These are phyloP conservation scores for Horisme vitalbata DNA, from an alignment of 2,888 invertebrate genomes.

Conservation along the genomic window DNA sequence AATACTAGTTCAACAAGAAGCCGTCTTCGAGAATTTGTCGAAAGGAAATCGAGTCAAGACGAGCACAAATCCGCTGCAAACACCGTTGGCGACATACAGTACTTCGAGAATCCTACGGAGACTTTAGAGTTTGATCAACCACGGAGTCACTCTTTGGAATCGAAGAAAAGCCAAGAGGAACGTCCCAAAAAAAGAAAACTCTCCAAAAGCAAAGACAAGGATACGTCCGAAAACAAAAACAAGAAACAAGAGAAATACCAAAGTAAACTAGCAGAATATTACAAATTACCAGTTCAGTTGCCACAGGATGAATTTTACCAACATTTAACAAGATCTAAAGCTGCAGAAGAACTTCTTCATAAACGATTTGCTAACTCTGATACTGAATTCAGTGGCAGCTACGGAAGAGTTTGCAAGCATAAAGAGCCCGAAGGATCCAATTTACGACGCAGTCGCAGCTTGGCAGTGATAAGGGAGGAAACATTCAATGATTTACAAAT, in stretches of 20 bases:
- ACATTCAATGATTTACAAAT: slow-evolving; percentile 87
- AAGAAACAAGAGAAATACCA: slow-evolving; percentile 78
- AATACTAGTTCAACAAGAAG: slow-evolving; percentile 80
- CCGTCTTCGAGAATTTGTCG: slow-evolving; percentile 79
- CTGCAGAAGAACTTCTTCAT: slow-evolving; percentile 72
- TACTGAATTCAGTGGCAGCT: slow-evolving; percentile 74
- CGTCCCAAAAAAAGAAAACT: slow-evolving; percentile 74
- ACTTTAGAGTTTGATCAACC: slow-evolving; percentile 75
- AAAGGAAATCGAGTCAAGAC: slow-evolving; percentile 79
- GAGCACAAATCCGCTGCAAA: slow-evolving; percentile 75
- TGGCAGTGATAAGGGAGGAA: slow-evolving; percentile 90
- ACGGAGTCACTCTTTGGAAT: slow-evolving; percentile 64
- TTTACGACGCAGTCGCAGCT: slow-evolving; percentile 86
- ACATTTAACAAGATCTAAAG: slow-evolving; percentile 73
- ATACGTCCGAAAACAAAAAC: slow-evolving; percentile 61
- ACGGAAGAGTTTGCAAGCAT: slow-evolving; percentile 76
- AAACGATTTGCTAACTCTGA: slow-evolving; percentile 74
- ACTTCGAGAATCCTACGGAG: slow-evolving; percentile 79
- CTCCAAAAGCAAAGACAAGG: slow-evolving; percentile 66
- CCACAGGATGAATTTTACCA: slow-evolving; percentile 80
- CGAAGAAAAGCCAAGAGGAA: slow-evolving; percentile 69
- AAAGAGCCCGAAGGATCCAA: slow-evolving; percentile 79
- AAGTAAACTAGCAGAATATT: slow-evolving; percentile 77
- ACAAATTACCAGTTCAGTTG: slow-evolving; percentile 70
- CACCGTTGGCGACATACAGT: slow-evolving; percentile 76